phyloP scores from a whole-genome alignment of 2,888 invertebrate species.

The Cephus nigrinus region DNA sequence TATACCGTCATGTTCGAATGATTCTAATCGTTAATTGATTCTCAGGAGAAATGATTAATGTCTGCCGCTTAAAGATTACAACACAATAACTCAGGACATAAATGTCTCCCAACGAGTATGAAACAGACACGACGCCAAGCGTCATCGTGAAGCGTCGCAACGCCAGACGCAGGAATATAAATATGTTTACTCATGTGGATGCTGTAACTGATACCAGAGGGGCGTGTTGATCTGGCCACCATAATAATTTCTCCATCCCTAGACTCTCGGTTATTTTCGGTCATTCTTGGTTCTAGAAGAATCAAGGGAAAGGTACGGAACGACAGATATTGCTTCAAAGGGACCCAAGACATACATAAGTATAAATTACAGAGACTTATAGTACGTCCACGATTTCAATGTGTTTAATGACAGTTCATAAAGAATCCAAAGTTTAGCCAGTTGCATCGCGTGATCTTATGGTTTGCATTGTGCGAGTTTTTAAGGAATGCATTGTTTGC shows the following conservation, averaged over 20 bases:
- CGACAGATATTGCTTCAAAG: neutral
- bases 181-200: neutral
- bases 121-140: neutral
- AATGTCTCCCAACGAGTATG: neutral
- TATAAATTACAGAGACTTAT: neutral
- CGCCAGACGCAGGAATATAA: neutral
- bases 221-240: neutral
- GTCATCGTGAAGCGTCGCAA: neutral
- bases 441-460: too few relatives aligned
- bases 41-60: neutral
- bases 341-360: neutral
- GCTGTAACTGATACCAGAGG: neutral
- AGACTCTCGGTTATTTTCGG: neutral
- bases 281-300: neutral
- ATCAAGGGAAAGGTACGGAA: neutral
- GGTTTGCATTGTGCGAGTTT: too few relatives aligned
- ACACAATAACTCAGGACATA: neutral
- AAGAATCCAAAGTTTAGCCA: too few relatives aligned
- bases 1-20: neutral
- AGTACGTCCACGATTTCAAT: too few relatives aligned
- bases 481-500: too few relatives aligned
- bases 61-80: neutral
- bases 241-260: neutral
- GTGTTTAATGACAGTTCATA: too few relatives aligned
- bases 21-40: neutral